Percentiles rank a stretch among this genome's conserved stretches.
These are phyloP conservation scores for Clarias gariepinus DNA, from an alignment of 2,113 vertebrate species.

Conservation along the genomic window DNA sequence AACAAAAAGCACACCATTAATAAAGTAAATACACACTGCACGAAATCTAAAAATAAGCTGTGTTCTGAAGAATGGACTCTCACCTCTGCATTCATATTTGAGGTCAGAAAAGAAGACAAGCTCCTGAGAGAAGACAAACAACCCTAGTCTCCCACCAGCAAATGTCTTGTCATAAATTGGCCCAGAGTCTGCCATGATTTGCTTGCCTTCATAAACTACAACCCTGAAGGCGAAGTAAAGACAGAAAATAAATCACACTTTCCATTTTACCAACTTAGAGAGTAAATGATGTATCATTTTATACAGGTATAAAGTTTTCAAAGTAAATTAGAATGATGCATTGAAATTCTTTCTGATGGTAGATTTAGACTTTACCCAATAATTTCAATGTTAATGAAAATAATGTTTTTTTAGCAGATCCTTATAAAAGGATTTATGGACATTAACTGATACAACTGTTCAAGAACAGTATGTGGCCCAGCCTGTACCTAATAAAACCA, in stretches of 20 bases:
- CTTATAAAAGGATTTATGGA: neutral
- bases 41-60: neutral
- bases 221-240: slow-evolving; percentile 73
- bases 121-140: slow-evolving; percentile 98
- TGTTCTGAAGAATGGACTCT: slow-evolving; percentile 51
- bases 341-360: neutral
- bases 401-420: neutral
- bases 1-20: neutral
- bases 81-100: slow-evolving; percentile 95
- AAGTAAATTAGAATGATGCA: neutral
- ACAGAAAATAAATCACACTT: slow-evolving; percentile 6
- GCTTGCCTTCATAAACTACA: slow-evolving; percentile 91
- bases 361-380: neutral
- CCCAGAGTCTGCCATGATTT: slow-evolving; percentile 91
- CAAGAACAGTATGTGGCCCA: neutral
- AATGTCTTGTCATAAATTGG: slow-evolving; percentile 91
- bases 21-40: neutral
- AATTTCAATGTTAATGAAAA: neutral
- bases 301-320: neutral
- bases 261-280: neutral
- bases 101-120: slow-evolving; percentile 96
- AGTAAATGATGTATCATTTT: neutral
- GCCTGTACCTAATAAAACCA: slow-evolving; percentile 86
- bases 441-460: slow-evolving; percentile 1
- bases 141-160: slow-evolving; percentile 87